Evolutionary conservation across 2,113 vertebrate species (phyloP).

Genomic region (Pomatorhinus ruficollis): DNA sequence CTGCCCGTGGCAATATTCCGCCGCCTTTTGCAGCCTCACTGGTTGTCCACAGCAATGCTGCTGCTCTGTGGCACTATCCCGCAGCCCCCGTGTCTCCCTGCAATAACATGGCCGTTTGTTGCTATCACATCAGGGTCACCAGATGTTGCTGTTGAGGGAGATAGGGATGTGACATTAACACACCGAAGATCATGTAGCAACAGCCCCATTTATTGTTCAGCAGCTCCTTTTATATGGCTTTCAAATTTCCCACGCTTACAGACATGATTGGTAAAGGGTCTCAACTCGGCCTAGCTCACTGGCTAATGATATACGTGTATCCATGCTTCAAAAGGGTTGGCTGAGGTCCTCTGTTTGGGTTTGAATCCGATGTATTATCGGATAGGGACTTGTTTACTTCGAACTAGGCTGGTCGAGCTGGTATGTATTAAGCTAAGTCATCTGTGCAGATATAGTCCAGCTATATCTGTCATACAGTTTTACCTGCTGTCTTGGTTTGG

Average conservation of each 20-base stretch:
- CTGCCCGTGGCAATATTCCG: not conserved
- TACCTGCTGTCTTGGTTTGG: not conserved
- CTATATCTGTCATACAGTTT: not conserved
- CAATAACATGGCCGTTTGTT: not conserved
- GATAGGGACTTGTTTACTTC: not conserved
- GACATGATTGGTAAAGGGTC: not conserved
- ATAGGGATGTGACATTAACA: not conserved
- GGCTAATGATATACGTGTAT: not conserved
- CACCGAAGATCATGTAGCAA: no score
- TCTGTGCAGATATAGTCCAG: not conserved
- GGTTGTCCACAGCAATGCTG: not conserved
- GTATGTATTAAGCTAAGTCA: not conserved
- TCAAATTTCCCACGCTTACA: no score
- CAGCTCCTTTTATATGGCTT: no score
- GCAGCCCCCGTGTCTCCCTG: not conserved
- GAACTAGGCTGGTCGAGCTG: not conserved
- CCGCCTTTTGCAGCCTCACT: not conserved
- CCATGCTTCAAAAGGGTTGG: not conserved
- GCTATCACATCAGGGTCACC: not conserved
- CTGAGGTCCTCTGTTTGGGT: not conserved
- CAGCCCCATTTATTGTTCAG: no score
- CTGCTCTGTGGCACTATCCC: not conserved
- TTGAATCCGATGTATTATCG: not conserved
- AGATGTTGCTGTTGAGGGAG: not conserved
- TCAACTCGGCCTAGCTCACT: not conserved